Base-by-base conservation (phyloP, 2,797 vertebrate genomes). In the Micromesistius poutassou region DNA sequence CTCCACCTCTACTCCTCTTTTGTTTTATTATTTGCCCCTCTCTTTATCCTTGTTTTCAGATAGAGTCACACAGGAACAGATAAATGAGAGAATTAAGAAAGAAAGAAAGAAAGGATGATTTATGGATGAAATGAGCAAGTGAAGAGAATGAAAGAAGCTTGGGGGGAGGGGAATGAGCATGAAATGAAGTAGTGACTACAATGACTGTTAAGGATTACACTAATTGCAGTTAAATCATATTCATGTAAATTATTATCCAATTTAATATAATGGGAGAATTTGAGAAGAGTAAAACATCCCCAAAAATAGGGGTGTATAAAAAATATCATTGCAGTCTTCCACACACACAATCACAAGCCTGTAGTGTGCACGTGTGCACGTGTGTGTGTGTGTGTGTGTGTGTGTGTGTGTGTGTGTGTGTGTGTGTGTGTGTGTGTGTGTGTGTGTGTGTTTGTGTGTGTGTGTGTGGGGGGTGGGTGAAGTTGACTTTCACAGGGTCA, bases 401-500 rank as follows among this genome's bases (percentile, higher is more conserved):
- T 6, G 35, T 36, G 35, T 0, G 5, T 36, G 35, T 9, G 7
- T 36, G 35, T 1, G 35, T 36, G 35, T 6, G 5, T 5, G 50
- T 5, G 50, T 62, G 50, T 6, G 50, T 62, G 14, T 50, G 14
- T 36, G 35, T 6, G 35, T 36, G 35, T 36, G 6, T 36, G 35
- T 6, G 4, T 8, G 35, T 36, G 35, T 36, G 4, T 36, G 35
- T 36, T 5, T 36, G 35, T 36, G 50, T n/a, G 22, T n/a, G 22
- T n/a, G 50, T 62, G 14, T 50, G 50, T n/a, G 22, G 50, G 19
- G 46, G 14, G 46, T 22, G 50, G 50, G 19, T 62, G 19, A 6
- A 30, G 16, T 75, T 83, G 85, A 89, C 85, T 89, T 88, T 89
- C 80, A 89, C 78, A 79, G 81, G 79, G 85, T 82, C 82, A 80